Percentiles rank a stretch among this genome's conserved stretches.
Conservation (phyloP, 2,888 invertebrate genomes). For the Dryocosmus kuriphilus region DNA sequence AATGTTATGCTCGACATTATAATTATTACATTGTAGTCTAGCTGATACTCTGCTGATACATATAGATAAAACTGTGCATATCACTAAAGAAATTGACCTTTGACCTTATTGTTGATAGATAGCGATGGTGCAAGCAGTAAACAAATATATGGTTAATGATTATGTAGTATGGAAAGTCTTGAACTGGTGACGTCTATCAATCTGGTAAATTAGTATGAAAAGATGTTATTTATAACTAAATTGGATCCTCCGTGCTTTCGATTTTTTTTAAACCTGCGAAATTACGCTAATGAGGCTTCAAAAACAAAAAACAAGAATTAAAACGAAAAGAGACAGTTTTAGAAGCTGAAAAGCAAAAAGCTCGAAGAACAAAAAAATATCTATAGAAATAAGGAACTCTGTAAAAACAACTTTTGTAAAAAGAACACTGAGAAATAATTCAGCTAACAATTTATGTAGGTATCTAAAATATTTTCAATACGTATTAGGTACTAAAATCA, state of each 20-base stretch:
- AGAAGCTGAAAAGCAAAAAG: not conserved
- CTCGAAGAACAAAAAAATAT: not conserved
- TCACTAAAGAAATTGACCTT: conserved; percentile 10
- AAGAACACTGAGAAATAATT: no score
- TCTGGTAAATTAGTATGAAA: not conserved
- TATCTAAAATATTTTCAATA: no score
- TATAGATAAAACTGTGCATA: not conserved
- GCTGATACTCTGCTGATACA: not conserved
- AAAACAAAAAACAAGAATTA: not conserved
- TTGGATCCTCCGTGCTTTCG: not conserved
- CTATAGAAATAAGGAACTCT: no score
- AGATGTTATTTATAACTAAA: conserved; percentile 14
- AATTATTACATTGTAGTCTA: not conserved
- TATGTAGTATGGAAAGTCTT: conserved; percentile 15
- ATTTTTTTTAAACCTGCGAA: not conserved
- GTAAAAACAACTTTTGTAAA: no score
- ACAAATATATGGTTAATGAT: conserved; percentile 10
- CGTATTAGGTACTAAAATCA: no score
- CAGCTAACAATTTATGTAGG: no score
- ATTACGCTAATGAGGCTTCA: not conserved
- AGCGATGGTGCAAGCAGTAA: not conserved
- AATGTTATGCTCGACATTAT: not conserved
- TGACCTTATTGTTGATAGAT: conserved; percentile 13
- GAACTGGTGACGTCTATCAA: not conserved
- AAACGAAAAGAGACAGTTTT: not conserved